Base-by-base conservation (phyloP, 2,888 invertebrate genomes). In the Limnephilus auricula region DNA sequence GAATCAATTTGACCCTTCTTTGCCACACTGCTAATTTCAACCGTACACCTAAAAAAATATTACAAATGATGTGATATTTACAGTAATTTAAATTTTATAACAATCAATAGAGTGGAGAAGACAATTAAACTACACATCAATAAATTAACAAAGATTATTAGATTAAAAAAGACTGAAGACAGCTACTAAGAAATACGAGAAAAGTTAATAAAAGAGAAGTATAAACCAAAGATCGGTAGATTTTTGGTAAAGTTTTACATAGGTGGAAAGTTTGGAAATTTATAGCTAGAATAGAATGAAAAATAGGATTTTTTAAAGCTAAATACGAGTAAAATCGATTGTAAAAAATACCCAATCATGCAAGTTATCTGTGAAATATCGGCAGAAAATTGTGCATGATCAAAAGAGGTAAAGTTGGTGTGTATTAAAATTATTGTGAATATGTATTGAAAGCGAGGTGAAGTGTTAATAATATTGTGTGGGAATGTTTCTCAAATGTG, bases 1-100 rank as follows among this genome's bases (percentile, higher is more conserved):
- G 97, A 96, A 94, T 98, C 98, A 91, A 97, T 95, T 89, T 96
- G 95, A 89, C 98, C 98, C 94, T 97, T 97, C 93, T 97, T 96
- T 86, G 97, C 97, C 25, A 98, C 97, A 93, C 96, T 96, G 93
- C 96, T 96, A 88, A 98, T 97, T 94, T 98, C 98, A 92, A 98
- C 95, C 5, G 97, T 97, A 34, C 97, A 97, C 95, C 98, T 98
- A 95, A 92, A 95, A 79, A 25, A 88, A 79, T 25, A 79, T 88
- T 78, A 79, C 32, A 83, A 4, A 65, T n/a, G 25, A 65, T 65
- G 65, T 65, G 25, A 65, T 65, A 65, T 65, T 65, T 65, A 65
- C 65, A 65, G 2, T 65, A 6, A 25, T 25, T 9, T 65, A 18
- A 65, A 65, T n/a, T 65, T 6, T 65, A 25, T 25, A 65, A 9